Conservation (phyloP, 2,113 vertebrate species). For the Corythornis madagascariensis region DNA sequence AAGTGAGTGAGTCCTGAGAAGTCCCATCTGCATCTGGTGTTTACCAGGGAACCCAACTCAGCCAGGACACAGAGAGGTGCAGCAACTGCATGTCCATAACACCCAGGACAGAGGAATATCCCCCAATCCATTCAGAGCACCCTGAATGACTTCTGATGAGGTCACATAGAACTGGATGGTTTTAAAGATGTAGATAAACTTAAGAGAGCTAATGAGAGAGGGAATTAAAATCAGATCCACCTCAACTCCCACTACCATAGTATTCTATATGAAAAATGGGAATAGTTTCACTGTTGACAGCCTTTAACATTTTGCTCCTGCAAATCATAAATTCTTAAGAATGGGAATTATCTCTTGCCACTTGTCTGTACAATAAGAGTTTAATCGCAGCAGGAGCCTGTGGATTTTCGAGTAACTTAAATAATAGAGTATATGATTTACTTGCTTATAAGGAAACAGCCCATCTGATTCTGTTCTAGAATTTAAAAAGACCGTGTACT, state of each 20-base stretch:
- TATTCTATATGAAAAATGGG: not conserved
- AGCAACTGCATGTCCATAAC: not conserved
- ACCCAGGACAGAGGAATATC: not conserved
- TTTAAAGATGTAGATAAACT: not conserved
- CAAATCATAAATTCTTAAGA: slow-evolving; percentile 35
- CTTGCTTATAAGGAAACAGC: not conserved
- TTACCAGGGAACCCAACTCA: not conserved
- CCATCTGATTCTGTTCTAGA: not conserved
- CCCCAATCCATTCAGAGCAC: not conserved
- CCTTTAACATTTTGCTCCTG: slow-evolving; percentile 20
- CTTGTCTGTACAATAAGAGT: not conserved
- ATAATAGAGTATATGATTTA: slow-evolving; percentile 14
- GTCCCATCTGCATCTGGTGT: not conserved
- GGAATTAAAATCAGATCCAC: not conserved
- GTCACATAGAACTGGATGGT: not conserved
- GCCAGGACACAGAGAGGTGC: not conserved
- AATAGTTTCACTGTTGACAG: slow-evolving; percentile 7
- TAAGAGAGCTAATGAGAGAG: not conserved
- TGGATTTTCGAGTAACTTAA: not conserved
- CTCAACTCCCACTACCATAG: not conserved
- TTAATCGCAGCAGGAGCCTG: not conserved
- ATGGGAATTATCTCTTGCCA: slow-evolving; percentile 13
- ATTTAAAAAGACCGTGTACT: not conserved
- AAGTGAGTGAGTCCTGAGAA: not conserved
- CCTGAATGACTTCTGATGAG: not conserved